Evolutionary conservation across 2,888 invertebrate species (phyloP), one percentile per base, ranked within the genome.

Genomic region (Acrocyrtus sp.): DNA sequence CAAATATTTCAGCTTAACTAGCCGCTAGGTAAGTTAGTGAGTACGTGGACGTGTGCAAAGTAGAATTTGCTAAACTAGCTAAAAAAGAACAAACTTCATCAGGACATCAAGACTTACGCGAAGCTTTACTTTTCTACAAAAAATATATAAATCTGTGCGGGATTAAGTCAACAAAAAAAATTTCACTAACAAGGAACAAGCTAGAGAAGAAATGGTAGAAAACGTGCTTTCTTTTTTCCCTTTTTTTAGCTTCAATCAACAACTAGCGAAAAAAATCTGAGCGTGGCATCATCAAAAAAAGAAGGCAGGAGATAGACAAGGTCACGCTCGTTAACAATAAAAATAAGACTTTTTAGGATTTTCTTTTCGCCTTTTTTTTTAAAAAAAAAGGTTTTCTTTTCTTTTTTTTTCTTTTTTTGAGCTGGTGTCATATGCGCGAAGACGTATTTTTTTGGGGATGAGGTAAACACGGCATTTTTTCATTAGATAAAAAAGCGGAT

Each of bases 311-410:
- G n/a, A n/a, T 58, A 65, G 72, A 53, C 72, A 72, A 72, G 72
- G 72, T 72, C 72, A 72, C 54, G 39, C 65, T 65, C 58, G 57
- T 70, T 70, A 62, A 53, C 27, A 22, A 50, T 47, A 21, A 34
- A 6, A 26, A 24, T 19, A 4, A 10, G 3, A 4, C n/a, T 19
- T 17, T 29, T 24, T 43, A 51, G n/a, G 56, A n/a, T n/a, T n/a
- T n/a, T n/a, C n/a, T n/a, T n/a, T n/a, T n/a, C n/a, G n/a, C n/a
- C n/a, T n/a, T n/a, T n/a, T n/a, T n/a, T n/a, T n/a, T n/a, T n/a
- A n/a, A n/a, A n/a, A n/a, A n/a, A n/a, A n/a, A n/a, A n/a, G n/a
- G n/a, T n/a, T n/a, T n/a, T n/a, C n/a, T n/a, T n/a, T n/a, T n/a
- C n/a, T n/a, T n/a, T n/a, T n/a, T n/a, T n/a, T n/a, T n/a, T n/a